phyloP scores from a whole-genome alignment of 2,113 vertebrate species.

The Alethe castanea region DNA sequence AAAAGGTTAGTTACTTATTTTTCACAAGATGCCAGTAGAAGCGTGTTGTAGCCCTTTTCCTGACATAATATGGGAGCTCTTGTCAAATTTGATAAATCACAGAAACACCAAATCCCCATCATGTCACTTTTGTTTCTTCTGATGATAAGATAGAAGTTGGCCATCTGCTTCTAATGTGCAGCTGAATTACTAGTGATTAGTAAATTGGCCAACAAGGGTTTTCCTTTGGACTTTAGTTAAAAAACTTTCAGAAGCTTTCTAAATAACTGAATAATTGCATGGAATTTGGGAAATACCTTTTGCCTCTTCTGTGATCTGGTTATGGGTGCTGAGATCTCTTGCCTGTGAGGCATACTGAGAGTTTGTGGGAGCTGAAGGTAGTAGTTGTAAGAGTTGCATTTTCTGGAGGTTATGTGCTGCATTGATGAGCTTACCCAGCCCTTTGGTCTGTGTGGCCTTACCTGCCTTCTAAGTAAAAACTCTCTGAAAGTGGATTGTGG shows the following conservation, averaged over 20 bases:
- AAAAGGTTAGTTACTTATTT: slow-evolving; percentile 79
- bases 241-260: background rate
- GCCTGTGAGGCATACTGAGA: background rate
- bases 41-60: background rate
- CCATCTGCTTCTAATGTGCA: background rate
- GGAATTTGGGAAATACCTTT: background rate
- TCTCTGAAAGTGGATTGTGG: background rate
- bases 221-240: background rate
- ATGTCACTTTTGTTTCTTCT: background rate
- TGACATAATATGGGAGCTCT: background rate
- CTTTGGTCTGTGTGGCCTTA: background rate
- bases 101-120: background rate
- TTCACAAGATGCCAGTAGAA: background rate
- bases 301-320: background rate
- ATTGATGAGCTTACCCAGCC: background rate
- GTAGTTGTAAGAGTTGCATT: background rate
- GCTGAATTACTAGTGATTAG: background rate
- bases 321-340: background rate
- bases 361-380: background rate
- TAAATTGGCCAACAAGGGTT: background rate
- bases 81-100: background rate
- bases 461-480: background rate
- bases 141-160: background rate
- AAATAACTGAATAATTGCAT: background rate
- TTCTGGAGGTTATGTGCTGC: background rate